A percentile compares a stretch with the other conserved stretches of the same genome.
Evolutionary conservation across 2,797 vertebrate species (phyloP).

Genomic region (Parauchenoglanis ngamensis): DNA sequence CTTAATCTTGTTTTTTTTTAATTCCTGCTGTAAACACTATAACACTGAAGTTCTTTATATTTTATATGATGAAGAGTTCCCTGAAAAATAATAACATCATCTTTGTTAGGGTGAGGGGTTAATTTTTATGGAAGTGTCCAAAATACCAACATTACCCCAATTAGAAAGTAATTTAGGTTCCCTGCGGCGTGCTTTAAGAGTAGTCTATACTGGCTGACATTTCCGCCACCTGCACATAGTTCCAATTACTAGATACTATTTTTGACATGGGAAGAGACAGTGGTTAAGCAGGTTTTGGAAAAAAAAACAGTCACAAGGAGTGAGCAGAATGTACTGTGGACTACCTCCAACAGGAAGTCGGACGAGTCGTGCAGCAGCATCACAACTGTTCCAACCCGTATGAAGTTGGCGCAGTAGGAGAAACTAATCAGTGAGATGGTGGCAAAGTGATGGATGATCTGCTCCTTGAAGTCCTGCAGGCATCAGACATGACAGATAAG

Average conservation of each 20-base stretch:
- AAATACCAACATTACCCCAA: neutral
- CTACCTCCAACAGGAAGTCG: conserved; percentile 86
- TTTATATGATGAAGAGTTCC: neutral
- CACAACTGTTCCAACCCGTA: conserved; percentile 81
- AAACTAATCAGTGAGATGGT: conserved; percentile 82
- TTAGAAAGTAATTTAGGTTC: neutral
- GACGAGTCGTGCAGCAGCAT: conserved; percentile 84
- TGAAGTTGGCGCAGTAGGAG: conserved; percentile 84
- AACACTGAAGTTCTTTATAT: neutral
- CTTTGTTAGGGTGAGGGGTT: neutral
- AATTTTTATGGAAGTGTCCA: neutral
- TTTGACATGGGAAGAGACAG: neutral
- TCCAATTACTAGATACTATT: neutral
- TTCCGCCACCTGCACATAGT: neutral
- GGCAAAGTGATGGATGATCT: conserved; percentile 84
- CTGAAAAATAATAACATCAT: neutral
- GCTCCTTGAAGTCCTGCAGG: conserved; percentile 85
- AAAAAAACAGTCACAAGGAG: neutral
- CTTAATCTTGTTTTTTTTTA: neutral
- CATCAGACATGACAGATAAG: conserved; percentile 11
- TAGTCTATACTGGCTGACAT: neutral
- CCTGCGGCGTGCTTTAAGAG: neutral
- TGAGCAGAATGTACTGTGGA: neutral
- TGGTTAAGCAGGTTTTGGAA: conserved; percentile 26
- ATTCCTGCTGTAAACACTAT: neutral